Conservation (phyloP, 2,797 vertebrate species). For the Neosalanx taihuensis region DNA sequence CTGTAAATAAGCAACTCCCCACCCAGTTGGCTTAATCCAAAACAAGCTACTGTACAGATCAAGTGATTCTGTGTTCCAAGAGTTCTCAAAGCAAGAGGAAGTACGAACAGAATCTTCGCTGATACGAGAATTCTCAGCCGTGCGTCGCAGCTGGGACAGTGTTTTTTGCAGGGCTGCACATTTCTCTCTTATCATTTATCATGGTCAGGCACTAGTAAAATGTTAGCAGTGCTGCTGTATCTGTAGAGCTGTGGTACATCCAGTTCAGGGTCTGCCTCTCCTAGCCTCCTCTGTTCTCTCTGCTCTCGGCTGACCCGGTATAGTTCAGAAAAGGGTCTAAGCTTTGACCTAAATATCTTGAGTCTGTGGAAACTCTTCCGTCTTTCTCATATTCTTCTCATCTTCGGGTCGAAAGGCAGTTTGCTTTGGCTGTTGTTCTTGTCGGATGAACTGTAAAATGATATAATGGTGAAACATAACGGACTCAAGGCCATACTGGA, state of each 20-base stretch:
- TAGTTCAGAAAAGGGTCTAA: neutral
- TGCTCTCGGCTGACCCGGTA: neutral
- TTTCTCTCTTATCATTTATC: constrained; percentile 74
- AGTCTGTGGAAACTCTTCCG: neutral
- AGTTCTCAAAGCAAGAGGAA: constrained; percentile 28
- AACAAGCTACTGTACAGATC: constrained; percentile 40
- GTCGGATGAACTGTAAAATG: neutral
- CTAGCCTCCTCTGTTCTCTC: neutral
- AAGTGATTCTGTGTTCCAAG: constrained; percentile 66
- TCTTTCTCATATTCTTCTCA: neutral
- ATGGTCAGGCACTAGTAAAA: constrained; percentile 77
- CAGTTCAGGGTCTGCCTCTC: neutral
- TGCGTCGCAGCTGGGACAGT: constrained; percentile 66
- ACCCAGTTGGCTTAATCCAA: constrained; percentile 36
- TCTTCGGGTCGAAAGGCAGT: neutral
- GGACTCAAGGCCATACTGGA: neutral
- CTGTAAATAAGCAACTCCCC: constrained; percentile 34
- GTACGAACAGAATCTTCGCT: constrained; percentile 36
- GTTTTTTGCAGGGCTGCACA: constrained; percentile 61
- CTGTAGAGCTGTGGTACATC: constrained; percentile 35
- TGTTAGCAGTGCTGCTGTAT: constrained; percentile 64
- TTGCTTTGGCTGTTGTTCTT: neutral
- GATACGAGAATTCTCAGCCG: constrained; percentile 62
- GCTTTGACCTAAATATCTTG: neutral
- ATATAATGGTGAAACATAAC: neutral